Percentiles rank a stretch among this genome's conserved stretches.
phyloP scores from a whole-genome alignment of 1,140 invertebrate species.

The Laupala kohalensis region DNA sequence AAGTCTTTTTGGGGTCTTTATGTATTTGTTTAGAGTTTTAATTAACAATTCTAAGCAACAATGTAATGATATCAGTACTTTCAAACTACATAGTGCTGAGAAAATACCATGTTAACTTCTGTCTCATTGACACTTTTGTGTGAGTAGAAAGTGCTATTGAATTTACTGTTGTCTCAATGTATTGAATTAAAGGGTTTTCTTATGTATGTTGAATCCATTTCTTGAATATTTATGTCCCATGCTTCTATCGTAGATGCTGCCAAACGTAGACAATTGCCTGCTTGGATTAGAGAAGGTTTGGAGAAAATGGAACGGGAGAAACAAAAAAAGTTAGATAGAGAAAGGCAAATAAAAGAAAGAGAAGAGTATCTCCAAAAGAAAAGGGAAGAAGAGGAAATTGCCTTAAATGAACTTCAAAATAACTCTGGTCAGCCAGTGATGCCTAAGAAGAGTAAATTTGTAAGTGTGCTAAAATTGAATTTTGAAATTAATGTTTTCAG shows the following conservation, averaged over 20 bases:
- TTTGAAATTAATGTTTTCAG: background rate
- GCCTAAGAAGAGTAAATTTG: conserved; percentile 69
- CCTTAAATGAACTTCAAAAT: conserved; percentile 36
- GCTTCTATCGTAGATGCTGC: conserved; percentile 54
- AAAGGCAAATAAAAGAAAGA: conserved; percentile 47
- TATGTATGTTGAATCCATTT: too few species aligned
- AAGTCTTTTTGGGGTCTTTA: too few species aligned
- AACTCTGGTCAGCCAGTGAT: conserved; percentile 30
- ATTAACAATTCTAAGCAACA: too few species aligned
- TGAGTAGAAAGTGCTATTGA: too few species aligned
- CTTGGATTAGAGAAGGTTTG: conserved; percentile 90
- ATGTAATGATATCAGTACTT: too few species aligned
- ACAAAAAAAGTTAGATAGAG: conserved; percentile 70
- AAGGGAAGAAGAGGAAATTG: conserved; percentile 48
- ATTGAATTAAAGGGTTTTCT: too few species aligned
- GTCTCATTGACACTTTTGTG: too few species aligned
- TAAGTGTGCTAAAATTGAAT: conserved; percentile 39
- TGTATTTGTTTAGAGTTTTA: too few species aligned
- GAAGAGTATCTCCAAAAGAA: conserved; percentile 44
- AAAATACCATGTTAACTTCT: too few species aligned
- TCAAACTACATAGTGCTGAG: too few species aligned
- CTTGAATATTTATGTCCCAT: too few species aligned
- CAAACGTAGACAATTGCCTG: conserved; percentile 79
- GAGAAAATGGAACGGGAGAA: conserved; percentile 97
- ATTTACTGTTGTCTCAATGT: too few species aligned